Evolutionary conservation across 2,888 invertebrate genomes (phyloP).

Genomic region (Drosophila tripunctata): DNA sequence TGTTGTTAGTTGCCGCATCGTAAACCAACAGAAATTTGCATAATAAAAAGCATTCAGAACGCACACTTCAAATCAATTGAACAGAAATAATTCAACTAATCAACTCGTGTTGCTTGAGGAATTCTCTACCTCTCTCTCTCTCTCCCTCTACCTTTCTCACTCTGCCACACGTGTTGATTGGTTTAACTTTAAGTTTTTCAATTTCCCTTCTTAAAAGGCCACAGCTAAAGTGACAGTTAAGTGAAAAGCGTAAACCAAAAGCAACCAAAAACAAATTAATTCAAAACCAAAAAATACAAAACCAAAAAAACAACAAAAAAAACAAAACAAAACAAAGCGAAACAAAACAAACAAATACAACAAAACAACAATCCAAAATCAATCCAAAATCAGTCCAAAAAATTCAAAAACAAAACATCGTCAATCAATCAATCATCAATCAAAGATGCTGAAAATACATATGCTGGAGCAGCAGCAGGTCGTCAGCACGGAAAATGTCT

Average conservation of each 20-base stretch:
- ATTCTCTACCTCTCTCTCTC: not conserved
- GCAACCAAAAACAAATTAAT: slow-evolving; percentile 47
- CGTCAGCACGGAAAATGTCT: slow-evolving; percentile 87
- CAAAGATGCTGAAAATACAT: slow-evolving; percentile 89
- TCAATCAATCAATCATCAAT: slow-evolving; percentile 38
- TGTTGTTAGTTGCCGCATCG: too few species aligned
- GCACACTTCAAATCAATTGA: slow-evolving; percentile 38
- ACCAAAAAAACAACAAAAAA: slow-evolving; percentile 61
- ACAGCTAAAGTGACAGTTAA: slow-evolving; percentile 29
- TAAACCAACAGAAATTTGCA: too few species aligned
- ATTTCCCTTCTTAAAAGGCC: too few species aligned
- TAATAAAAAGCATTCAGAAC: slow-evolving; percentile 14
- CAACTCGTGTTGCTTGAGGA: not conserved
- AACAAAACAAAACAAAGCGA: slow-evolving; percentile 44
- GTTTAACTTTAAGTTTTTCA: not conserved
- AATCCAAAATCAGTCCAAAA: slow-evolving; percentile 1
- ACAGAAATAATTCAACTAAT: slow-evolving; percentile 37
- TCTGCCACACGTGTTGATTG: too few species aligned
- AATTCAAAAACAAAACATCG: slow-evolving; percentile 23
- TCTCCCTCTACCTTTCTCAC: not conserved
- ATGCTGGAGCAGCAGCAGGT: slow-evolving; percentile 91
- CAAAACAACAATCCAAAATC: not conserved
- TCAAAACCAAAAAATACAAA: slow-evolving; percentile 68
- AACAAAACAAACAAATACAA: slow-evolving; percentile 16
- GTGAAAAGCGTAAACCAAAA: slow-evolving; percentile 37